Conservation (phyloP, 1,140 invertebrate species). For the Subanguina moxae region DNA sequence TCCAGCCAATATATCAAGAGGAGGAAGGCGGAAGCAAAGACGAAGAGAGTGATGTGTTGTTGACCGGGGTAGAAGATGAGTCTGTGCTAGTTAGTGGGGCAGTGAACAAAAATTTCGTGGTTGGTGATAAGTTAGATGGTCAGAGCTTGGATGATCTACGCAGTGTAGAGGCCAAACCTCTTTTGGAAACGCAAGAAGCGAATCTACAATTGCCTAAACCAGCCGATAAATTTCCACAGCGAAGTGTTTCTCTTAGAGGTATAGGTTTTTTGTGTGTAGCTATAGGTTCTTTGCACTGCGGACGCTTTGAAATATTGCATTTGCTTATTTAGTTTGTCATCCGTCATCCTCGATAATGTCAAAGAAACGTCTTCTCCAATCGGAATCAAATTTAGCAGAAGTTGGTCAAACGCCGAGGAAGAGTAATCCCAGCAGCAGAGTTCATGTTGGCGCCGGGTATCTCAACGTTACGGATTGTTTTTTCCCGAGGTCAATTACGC, state of each 20-base stretch:
- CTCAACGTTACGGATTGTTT: conserved; percentile 79
- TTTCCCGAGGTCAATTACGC: conserved; percentile 66
- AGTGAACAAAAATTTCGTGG: neutral
- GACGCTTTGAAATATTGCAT: too few species aligned
- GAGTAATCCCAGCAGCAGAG: neutral
- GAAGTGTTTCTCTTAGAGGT: too few species aligned
- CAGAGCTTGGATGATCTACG: neutral
- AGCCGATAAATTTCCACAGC: too few species aligned
- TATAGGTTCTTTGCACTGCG: too few species aligned
- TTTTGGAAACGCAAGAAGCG: neutral
- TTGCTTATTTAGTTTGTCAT: too few species aligned
- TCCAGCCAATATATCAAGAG: conserved; percentile 65
- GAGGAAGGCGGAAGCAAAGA: conserved; percentile 54
- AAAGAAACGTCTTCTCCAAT: too few species aligned
- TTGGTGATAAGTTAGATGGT: neutral
- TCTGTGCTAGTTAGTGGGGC: neutral
- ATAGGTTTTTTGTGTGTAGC: too few species aligned
- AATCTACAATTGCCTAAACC: too few species aligned
- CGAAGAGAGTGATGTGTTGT: conserved; percentile 19
- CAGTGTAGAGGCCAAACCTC: neutral
- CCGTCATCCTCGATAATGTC: too few species aligned
- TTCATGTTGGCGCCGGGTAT: conserved; percentile 64
- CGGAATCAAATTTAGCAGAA: conserved; percentile 64
- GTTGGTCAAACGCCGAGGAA: conserved; percentile 72
- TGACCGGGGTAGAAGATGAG: neutral